Evolutionary conservation across 2,113 vertebrate genomes (phyloP), one percentile per base, ranked within the genome.

Genomic region (Reinhardtius hippoglossoides): DNA sequence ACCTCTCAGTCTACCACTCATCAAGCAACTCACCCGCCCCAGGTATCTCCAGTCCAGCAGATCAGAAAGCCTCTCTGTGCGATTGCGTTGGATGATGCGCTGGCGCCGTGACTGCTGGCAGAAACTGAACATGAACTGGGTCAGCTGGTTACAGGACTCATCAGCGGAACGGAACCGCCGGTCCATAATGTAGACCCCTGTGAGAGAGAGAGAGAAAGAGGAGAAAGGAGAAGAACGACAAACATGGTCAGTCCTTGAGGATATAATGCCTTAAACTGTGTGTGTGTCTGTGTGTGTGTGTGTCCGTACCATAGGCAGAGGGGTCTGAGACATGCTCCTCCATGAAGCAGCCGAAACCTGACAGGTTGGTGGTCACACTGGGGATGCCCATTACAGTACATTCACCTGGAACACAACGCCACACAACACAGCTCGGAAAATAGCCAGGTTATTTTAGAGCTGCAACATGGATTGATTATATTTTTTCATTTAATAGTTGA

Each of bases 381-480:
- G 98, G 98, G 76, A 99, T 99, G 0, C 98, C 98, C 98, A 99
- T 98, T 35, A 99, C 97, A 0, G 97, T 99, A 67, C 98, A 99
- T 50, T 99, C 98, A 44, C 96, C 98, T 99, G 93, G n/a, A 86
- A 83, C 3, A 65, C 5, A 83, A 2, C 31, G 20, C 16, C 40
- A 81, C 59, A 59, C 58, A 40, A 23, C 15, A 55, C 55, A 61
- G 20, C 0, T 37, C 9, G 8, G 35, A 27, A 16, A 61, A n/a
- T 5, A 0, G 16, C 9, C 40, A 2, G 21, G 6, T 2, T 26
- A 23, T 48, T 23, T 37, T 21, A 24, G 3, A 26, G n/a, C 60
- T 42, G 13, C 60, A 23, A 23, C 4, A 62, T 8, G 10, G 15
- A 37, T 2, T 13, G 16, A 40, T 40, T 37, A 5, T 1, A 57